phyloP scores from a whole-genome alignment of 2,797 vertebrate species.

The Enteromius trimaculatus region DNA sequence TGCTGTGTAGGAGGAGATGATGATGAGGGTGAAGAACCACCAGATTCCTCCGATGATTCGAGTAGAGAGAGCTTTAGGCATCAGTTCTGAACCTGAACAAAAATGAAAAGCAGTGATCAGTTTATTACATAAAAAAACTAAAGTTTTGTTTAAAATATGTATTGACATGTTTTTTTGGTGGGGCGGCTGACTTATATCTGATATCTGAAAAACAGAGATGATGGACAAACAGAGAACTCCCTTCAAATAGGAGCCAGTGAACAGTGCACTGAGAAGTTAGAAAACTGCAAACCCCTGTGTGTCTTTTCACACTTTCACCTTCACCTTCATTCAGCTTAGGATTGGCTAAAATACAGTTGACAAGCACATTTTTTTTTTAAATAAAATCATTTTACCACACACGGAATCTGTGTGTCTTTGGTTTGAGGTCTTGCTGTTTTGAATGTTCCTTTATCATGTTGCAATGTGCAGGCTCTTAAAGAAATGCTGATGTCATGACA shows the following conservation, averaged over 20 bases:
- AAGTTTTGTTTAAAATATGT: not conserved
- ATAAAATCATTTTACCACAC: not conserved
- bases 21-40: constrained; percentile 99
- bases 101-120: not conserved
- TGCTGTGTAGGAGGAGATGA: constrained; percentile 98
- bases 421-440: too few relatives aligned
- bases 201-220: not conserved
- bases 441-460: constrained; percentile 32
- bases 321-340: not conserved
- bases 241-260: not conserved
- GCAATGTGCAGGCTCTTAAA: constrained; percentile 1
- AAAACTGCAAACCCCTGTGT: not conserved
- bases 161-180: not conserved
- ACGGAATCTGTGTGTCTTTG: not conserved
- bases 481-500: constrained; percentile 53
- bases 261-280: not conserved
- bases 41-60: constrained; percentile 98
- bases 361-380: not conserved
- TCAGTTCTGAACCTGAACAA: constrained; percentile 90
- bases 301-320: not conserved
- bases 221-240: constrained; percentile 11
- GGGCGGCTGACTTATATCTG: not conserved
- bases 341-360: constrained; percentile 1
- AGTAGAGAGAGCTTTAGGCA: constrained; percentile 98
- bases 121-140: not conserved